A percentile compares a stretch with the other conserved stretches of the same genome.
Conservation (phyloP, 2,888 invertebrate species). For the Scaptomyza tumidula region DNA sequence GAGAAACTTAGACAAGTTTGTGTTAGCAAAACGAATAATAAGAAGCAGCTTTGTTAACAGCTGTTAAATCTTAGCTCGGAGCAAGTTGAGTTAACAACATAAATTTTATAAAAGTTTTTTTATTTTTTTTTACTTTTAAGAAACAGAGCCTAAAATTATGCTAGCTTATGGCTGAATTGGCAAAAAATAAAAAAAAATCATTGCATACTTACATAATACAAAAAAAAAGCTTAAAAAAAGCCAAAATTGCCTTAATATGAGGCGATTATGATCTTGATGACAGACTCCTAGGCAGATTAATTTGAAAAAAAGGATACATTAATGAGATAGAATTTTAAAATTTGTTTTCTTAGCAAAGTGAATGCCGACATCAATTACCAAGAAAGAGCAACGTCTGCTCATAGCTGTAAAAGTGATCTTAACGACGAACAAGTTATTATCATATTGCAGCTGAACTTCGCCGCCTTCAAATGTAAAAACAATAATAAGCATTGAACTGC, state of each 20-base stretch:
- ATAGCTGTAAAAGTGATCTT: conserved; percentile 55
- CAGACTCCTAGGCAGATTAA: too few relatives aligned
- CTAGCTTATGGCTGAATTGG: too few relatives aligned
- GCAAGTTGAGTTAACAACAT: conserved; percentile 4
- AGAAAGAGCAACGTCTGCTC: conserved; percentile 24
- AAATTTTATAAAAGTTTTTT: too few relatives aligned
- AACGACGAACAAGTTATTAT: conserved; percentile 67
- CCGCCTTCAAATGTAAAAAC: conserved; percentile 65
- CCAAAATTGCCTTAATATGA: too few relatives aligned
- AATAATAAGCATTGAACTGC: conserved; percentile 36
- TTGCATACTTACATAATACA: too few relatives aligned
- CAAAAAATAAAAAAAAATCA: too few relatives aligned
- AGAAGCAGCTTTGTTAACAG: background rate
- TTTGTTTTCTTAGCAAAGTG: conserved; percentile 57
- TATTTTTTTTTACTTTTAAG: background rate
- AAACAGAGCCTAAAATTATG: too few relatives aligned
- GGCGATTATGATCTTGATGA: too few relatives aligned
- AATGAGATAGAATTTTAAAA: too few relatives aligned
- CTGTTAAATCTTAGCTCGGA: background rate
- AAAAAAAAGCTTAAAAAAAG: too few relatives aligned
- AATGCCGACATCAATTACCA: conserved; percentile 65
- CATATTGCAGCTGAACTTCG: conserved; percentile 26
- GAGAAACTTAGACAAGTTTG: background rate
- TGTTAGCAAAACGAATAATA: background rate
- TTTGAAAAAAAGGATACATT: too few relatives aligned